Conservation (phyloP, 1,140 invertebrate genomes). For the Drosophila hydei region DNA sequence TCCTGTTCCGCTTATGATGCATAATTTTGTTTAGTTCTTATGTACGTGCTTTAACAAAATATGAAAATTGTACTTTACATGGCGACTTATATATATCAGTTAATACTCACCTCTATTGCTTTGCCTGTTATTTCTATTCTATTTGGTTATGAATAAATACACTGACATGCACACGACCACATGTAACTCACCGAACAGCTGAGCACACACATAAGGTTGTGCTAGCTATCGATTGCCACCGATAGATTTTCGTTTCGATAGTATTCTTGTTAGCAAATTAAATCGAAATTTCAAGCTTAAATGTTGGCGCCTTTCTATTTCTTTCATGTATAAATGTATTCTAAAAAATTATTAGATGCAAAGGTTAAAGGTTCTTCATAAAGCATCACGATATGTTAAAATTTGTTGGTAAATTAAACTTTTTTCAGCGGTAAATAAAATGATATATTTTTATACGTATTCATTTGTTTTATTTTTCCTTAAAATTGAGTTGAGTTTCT, state of each 20-base stretch:
- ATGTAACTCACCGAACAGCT: slow-evolving; percentile 56
- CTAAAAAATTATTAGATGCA: background rate
- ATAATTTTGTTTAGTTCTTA: slow-evolving; percentile 8
- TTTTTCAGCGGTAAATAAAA: too few species aligned
- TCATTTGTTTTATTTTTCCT: too few species aligned
- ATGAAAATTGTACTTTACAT: slow-evolving; percentile 34
- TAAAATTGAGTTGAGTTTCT: too few species aligned
- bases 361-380: too few species aligned
- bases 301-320: slow-evolving; percentile 2
- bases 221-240: slow-evolving; percentile 22
- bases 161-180: slow-evolving; percentile 45
- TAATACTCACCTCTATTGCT: background rate
- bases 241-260: background rate
- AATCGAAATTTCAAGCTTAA: background rate
- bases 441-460: too few species aligned
- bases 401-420: too few species aligned
- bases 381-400: too few species aligned
- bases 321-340: background rate
- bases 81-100: background rate
- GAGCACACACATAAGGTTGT: slow-evolving; percentile 13
- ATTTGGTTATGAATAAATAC: slow-evolving; percentile 65
- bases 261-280: background rate
- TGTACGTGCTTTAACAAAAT: slow-evolving; percentile 19
- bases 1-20: slow-evolving; percentile 23
- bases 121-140: background rate